Base-by-base conservation (phyloP, 2,888 invertebrate species). In the Eubasilissa splendida region DNA sequence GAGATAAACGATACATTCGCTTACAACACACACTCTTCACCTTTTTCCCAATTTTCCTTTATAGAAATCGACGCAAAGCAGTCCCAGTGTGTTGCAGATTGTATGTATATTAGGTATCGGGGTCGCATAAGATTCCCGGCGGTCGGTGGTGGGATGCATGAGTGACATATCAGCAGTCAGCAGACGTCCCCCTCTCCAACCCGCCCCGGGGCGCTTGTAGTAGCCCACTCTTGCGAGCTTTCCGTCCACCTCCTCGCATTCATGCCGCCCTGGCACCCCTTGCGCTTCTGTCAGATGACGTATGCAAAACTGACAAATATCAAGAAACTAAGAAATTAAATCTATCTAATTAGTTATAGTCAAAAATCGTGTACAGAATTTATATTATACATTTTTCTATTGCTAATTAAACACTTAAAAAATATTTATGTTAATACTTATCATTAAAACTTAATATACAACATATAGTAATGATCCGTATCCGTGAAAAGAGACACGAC, bases 121-220 rank as follows among this genome's bases (percentile, higher is more conserved):
- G 79, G 65, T 50, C 79, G 65, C 82, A 79, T 74, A 77, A 82
- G 71, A 78, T 76, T 82, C 82, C 81, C 79, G 56, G 78, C 80
- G 79, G 80, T 78, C 80, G 80, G 78, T 66, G 76, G 77, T 63
- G 65, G 76, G 76, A 76, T 81, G 78, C 81, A 77, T 83, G 83
- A 83, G 83, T 83, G 83, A 83, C 83, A 79, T 83, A 83, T 83
- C 83, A 83, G 83, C 76, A 31, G 50, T 52, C 58, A 65, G 77
- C 83, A 83, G 83, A 68, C 81, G 56, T 74, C 79, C 53, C 78
- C 71, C 80, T 60, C 78, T 33, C 63, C 42, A 56, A 54, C 14
- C 71, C 81, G 1, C 68, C 59, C 14, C 70, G 7, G 31, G 9
- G 56, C 14, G 33, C 14, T 14, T 31, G 71, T 66, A 71, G 54